phyloP scores from a whole-genome alignment of 2,113 vertebrate genomes.

The Anseranas semipalmata region DNA sequence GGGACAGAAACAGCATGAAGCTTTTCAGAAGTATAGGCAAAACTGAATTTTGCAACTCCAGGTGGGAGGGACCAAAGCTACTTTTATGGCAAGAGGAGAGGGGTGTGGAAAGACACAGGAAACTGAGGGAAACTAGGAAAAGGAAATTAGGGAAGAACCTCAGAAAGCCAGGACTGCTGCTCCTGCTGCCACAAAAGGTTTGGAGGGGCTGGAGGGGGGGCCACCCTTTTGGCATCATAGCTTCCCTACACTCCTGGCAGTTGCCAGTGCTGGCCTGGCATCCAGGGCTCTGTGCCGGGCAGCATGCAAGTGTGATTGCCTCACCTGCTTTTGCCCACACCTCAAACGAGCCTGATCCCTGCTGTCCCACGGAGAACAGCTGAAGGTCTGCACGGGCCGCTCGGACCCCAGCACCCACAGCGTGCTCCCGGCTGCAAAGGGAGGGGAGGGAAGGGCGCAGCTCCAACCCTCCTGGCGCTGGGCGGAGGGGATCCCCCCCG shows the following conservation, averaged over 20 bases:
- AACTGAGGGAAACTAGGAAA: background rate
- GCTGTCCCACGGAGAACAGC: background rate
- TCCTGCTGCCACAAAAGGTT: background rate
- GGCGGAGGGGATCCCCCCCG: background rate
- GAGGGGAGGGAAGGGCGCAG: background rate
- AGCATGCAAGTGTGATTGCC: background rate
- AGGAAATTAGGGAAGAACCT: background rate
- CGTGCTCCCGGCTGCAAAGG: background rate
- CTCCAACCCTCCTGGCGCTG: background rate
- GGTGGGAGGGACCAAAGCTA: background rate
- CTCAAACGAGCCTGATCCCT: background rate
- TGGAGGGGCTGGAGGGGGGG: background rate
- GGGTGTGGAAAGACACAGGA: background rate
- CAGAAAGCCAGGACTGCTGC: background rate
- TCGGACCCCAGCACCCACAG: background rate
- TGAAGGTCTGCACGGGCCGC: background rate
- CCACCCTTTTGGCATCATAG: background rate
- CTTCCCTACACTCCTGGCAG: background rate
- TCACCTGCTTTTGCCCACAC: background rate
- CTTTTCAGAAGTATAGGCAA: background rate
- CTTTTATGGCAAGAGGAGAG: background rate
- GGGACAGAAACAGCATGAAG: background rate
- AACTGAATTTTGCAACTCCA: background rate
- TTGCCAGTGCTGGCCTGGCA: background rate
- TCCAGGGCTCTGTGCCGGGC: background rate